Conservation (phyloP, 2,888 invertebrate genomes). For the Myopa tessellatipennis region DNA sequence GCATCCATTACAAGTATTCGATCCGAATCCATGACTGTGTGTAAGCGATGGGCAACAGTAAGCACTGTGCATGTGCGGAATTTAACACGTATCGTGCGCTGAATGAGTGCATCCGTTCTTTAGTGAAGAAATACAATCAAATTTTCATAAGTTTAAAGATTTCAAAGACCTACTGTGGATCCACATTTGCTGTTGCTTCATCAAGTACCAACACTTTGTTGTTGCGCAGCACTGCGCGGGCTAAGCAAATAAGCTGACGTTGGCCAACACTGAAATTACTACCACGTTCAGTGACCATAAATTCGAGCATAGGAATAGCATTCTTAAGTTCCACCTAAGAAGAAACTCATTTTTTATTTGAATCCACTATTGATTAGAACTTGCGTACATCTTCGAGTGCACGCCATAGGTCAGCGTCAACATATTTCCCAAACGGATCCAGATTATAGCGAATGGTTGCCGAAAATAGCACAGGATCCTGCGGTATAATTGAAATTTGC, state of each 20-base stretch:
- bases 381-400: slow-evolving; percentile 61
- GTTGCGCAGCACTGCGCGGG: slow-evolving; percentile 74
- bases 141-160: background rate
- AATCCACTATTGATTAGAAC: slow-evolving; percentile 3
- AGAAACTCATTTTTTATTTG: background rate
- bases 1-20: slow-evolving; percentile 87
- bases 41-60: slow-evolving; percentile 90
- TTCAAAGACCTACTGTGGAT: slow-evolving; percentile 69
- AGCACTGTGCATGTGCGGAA: slow-evolving; percentile 87
- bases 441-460: slow-evolving; percentile 76
- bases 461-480: slow-evolving; percentile 71
- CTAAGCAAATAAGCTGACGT: slow-evolving; percentile 76
- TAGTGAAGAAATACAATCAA: slow-evolving; percentile 64
- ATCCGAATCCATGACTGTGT: slow-evolving; percentile 94
- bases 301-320: slow-evolving; percentile 70
- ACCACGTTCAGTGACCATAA: slow-evolving; percentile 71
- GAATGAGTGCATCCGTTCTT: slow-evolving; percentile 84
- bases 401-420: slow-evolving; percentile 64
- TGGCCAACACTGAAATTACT: slow-evolving; percentile 77
- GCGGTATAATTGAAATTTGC: slow-evolving; percentile 72
- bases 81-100: slow-evolving; percentile 82
- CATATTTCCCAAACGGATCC: slow-evolving; percentile 71
- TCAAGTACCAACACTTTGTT: slow-evolving; percentile 76
- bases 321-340: slow-evolving; percentile 71
- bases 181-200: slow-evolving; percentile 79